Base-by-base conservation (phyloP, 2,888 invertebrate species). In the Frankliniella fusca region DNA sequence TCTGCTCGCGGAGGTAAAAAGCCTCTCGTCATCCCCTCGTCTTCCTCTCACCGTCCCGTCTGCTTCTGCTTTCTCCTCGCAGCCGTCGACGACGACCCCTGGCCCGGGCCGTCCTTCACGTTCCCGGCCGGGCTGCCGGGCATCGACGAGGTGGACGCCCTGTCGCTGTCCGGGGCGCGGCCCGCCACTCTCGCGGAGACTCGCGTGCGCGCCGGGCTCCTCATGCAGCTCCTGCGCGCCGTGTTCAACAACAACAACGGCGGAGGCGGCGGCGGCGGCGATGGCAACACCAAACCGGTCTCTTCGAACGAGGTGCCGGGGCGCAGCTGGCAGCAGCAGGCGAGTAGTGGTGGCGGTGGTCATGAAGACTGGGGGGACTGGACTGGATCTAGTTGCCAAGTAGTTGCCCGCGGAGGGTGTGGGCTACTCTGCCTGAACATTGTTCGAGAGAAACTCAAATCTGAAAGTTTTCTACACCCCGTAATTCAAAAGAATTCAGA, bases 201-300 rank as follows among this genome's bases (percentile, higher is more conserved):
- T 23, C 27, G 27, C 11, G 70, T 76, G 27, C 70, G 70, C 70
- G 70, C 70, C 27, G 70, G 23, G 27, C 23, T 76, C 70, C 70
- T 76, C 27, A 76, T 76, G 70, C 70, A 76, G 70, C 23, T 76
- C 8, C 70, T 76, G 70, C 70, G 70, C 8, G 70, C 70, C 70
- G 70, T 76, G 23, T 76, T 76, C 70, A 76, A 76, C 70, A 76
- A 76, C 70, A n/a, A n/a, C n/a, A n/a, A n/a, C n/a, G n/a, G n/a
- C n/a, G n/a, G n/a, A n/a, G n/a, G n/a, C n/a, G 23, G 70, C 70
- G 23, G 70, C 70, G n/a, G 5, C 54, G 12, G 54, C 54, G 12
- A 15, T 20, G 54, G 18, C 23, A 12, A 23, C 23, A 27, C 70
- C 70, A 23, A 23, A 23, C 70, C 70, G 11, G 70, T 76, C 70